Base-by-base conservation (phyloP, 2,113 vertebrate genomes). In the Gobius niger region DNA sequence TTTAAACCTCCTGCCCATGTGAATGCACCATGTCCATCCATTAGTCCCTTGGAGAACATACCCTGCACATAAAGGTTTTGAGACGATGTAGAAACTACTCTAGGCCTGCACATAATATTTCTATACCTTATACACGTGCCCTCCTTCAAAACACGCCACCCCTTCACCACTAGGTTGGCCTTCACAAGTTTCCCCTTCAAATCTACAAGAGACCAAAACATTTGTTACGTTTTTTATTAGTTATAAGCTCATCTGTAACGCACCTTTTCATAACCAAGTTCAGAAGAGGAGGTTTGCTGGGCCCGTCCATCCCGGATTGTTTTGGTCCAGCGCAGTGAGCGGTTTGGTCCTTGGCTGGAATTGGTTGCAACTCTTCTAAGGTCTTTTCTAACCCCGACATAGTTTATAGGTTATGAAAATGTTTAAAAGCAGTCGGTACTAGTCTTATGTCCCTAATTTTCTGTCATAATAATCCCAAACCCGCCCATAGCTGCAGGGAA, bases 1-100 rank as follows among this genome's bases (percentile, higher is more conserved):
- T 89, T 95, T 44, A 96, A 47, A 75, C 95, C 95, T 19, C 92
- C 91, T 10, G 90, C 78, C 93, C 90, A 94, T 0, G 84, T 89
- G 53, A 96, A 96, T 65, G 88, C 90, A 9, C 98, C 98, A 34
- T 14, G 78, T 62, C 96, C 97, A 0, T 97, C 85, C 95, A 98
- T 95, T 9, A 90, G 53, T n/a, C 96, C 96, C 65, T 91, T 90
- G 19, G 92, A 94, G 90, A 98, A 98, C 8, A 70, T 82, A 11
- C 97, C 98, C 98, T 99, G 75, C 0, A 79, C 81, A 78, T 87
- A 40, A 15, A 82, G 71, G 77, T 34, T 34, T 34, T 34, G 3
- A 34, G 3, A 34, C 5, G 24, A 34, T 34, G 24, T 34, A 34
- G 24, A 34, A 34, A 34, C 24, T 34, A 34, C 5, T 34, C 24